Evolutionary conservation across 1,140 invertebrate species (phyloP), one percentile per base, ranked within the genome.

Genomic region (Drosophila jambulina): DNA sequence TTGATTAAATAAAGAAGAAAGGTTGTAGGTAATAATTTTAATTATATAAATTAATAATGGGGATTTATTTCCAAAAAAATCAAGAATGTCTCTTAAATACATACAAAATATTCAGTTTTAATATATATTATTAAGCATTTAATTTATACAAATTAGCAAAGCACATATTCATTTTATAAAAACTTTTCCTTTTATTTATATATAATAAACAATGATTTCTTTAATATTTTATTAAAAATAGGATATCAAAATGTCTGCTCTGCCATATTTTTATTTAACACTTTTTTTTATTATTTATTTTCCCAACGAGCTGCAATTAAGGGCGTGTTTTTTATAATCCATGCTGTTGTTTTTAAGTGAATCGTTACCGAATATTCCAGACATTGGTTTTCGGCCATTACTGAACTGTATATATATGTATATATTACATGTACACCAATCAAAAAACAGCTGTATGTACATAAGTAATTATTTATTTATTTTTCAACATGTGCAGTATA

Each of bases 381-480:
- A 21, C 32, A 32, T 36, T 23, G 15, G 9, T 42, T 15, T 29
- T 64, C 17, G 19, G 7, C 4, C 34, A 64, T 56, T 45, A 80
- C 51, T 45, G 51, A 48, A 60, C 29, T 21, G n/a, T 21, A n/a
- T n/a, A n/a, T 21, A 7, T 15, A 34, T 7, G 29, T 32, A n/a
- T n/a, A n/a, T n/a, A n/a, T 12, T 12, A 15, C 0, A n/a, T n/a
- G n/a, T n/a, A n/a, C n/a, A n/a, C 19, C 19, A 29, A 53, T 29
- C 27, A 36, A 54, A 53, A 53, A 34, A 34, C 51, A 21, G 13
- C 23, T 15, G 19, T 15, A 10, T 34, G 13, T 34, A 21, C n/a
- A 19, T 21, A 53, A 21, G 19, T 21, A 34, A 21, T 53, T 34
- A 38, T 67, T 60, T 57, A 40, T 63, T 45, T n/a, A 65, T 48